Evolutionary conservation across 2,113 vertebrate species (phyloP).

Genomic region (Notarius lentiginosus): DNA sequence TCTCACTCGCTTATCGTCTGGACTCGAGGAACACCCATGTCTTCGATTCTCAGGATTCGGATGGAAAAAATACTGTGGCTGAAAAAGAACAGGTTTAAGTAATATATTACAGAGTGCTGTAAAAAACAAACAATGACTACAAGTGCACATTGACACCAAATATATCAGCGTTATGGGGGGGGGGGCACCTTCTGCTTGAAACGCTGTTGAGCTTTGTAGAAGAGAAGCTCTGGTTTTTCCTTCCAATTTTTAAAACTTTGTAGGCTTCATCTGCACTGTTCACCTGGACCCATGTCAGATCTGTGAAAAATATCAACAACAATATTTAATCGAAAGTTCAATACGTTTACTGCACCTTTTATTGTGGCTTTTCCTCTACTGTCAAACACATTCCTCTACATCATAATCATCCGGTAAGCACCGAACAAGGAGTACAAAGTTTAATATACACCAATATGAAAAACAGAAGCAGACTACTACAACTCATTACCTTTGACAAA

Average conservation of each 20-base stretch:
- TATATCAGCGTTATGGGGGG: neutral
- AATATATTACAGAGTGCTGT: neutral
- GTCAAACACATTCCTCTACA: neutral
- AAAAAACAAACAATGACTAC: neutral
- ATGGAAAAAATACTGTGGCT: conserved; percentile 96
- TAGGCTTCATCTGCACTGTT: conserved; percentile 85
- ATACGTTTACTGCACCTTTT: neutral
- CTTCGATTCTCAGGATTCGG: conserved; percentile 83
- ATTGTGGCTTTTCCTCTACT: neutral
- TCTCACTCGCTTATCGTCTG: conserved; percentile 91
- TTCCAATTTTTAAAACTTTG: conserved; percentile 84
- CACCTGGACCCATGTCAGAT: conserved; percentile 91
- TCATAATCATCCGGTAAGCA: too few relatives aligned
- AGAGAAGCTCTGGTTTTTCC: conserved; percentile 88
- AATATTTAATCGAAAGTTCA: neutral
- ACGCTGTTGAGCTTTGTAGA: conserved; percentile 86
- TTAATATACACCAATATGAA: neutral
- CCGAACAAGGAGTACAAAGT: too few relatives aligned
- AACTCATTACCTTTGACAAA: conserved; percentile 85
- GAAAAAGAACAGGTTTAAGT: conserved; percentile 44
- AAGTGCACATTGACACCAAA: neutral
- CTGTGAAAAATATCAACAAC: conserved; percentile 62
- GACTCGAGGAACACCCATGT: conserved; percentile 72
- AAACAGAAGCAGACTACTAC: neutral
- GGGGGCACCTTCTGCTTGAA: conserved; percentile 89